These are phyloP conservation scores for Pterois miles DNA, from an alignment of 2,797 vertebrate species.

Conservation along the genomic window DNA sequence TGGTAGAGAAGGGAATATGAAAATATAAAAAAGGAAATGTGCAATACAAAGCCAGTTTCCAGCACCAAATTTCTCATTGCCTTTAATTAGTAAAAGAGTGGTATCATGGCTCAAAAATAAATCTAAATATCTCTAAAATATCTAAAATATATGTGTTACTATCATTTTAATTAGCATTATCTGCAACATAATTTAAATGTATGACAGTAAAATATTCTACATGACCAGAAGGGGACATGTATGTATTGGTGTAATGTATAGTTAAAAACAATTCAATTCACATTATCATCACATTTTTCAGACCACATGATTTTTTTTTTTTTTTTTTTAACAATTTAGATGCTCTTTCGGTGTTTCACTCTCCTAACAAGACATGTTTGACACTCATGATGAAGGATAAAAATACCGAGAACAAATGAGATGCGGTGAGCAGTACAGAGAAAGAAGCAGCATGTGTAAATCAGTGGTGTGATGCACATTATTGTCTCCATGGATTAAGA, in stretches of 20 bases:
- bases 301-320: not conserved
- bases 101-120: not conserved
- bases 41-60: not conserved
- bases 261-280: not conserved
- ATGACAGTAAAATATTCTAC: not conserved
- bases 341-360: not conserved
- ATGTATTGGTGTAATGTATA: not conserved
- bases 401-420: not conserved
- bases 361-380: not conserved
- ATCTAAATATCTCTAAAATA: not conserved
- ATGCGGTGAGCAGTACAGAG: not conserved
- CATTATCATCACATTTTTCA: not conserved
- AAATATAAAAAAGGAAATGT: not conserved
- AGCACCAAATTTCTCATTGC: not conserved
- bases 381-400: not conserved
- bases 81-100: not conserved
- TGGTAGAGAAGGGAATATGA: not conserved
- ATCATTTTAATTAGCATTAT: not conserved
- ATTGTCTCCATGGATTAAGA: not conserved
- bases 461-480: not conserved
- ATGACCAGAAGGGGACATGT: not conserved
- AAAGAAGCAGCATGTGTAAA: not conserved
- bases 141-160: no score
- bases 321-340: not conserved
- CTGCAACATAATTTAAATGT: not conserved